These are phyloP conservation scores for Falcunculus frontatus DNA, from an alignment of 2,113 vertebrate species.

Conservation along the genomic window DNA sequence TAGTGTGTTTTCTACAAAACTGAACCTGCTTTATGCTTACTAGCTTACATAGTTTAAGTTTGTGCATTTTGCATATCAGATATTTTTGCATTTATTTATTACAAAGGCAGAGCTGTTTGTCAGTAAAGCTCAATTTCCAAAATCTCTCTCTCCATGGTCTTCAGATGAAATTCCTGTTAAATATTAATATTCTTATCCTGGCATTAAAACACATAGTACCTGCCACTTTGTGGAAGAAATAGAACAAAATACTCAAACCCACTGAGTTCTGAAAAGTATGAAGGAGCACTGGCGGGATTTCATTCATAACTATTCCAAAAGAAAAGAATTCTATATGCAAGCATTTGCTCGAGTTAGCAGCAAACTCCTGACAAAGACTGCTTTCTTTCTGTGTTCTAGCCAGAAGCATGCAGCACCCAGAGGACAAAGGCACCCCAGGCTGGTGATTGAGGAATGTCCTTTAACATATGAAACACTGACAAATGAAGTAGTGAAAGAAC, in stretches of 20 bases:
- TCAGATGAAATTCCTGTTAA: neutral
- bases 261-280: neutral
- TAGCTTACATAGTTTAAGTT: neutral
- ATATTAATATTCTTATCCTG: neutral
- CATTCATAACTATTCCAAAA: neutral
- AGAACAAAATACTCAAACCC: neutral
- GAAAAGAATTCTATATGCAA: neutral
- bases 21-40: neutral
- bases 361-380: constrained; percentile 16
- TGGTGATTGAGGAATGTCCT: constrained; percentile 93
- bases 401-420: constrained; percentile 74
- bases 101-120: neutral
- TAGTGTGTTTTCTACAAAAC: neutral
- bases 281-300: neutral
- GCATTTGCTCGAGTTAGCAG: neutral
- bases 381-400: constrained; percentile 68
- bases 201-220: neutral
- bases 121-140: neutral
- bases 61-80: neutral
- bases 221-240: neutral
- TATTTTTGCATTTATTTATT: neutral
- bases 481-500: constrained; percentile 79
- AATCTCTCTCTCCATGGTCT: neutral
- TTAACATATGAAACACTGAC: constrained; percentile 82
- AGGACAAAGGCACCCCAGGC: constrained; percentile 79